These are phyloP conservation scores for Acronicta psi DNA, from an alignment of 2,888 invertebrate species.

Conservation along the genomic window DNA sequence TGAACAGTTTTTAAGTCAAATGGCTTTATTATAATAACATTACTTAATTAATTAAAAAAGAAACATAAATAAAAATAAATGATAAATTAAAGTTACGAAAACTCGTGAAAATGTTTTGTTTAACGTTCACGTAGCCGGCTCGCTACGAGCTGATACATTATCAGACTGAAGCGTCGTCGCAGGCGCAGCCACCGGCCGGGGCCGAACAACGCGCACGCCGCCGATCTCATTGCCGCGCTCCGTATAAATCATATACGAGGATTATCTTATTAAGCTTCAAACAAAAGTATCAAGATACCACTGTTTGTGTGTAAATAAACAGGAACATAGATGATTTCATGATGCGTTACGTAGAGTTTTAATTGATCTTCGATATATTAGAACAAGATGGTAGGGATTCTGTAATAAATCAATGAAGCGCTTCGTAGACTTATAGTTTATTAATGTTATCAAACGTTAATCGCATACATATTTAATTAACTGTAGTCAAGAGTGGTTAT, in stretches of 20 bases:
- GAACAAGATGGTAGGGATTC: conserved; percentile 19
- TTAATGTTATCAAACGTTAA: conserved; percentile 34
- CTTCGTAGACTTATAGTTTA: conserved; percentile 23
- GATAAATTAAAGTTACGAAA: conserved; percentile 43
- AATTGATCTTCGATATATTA: conserved; percentile 33
- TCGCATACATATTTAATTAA: conserved; percentile 11
- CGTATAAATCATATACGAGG: conserved; percentile 61
- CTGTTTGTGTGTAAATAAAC: conserved; percentile 50
- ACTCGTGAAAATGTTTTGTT: conserved; percentile 57
- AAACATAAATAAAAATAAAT: conserved; percentile 17
- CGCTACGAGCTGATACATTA: conserved; percentile 75
- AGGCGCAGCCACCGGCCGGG: conserved; percentile 50
- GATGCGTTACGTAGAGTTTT: conserved; percentile 20
- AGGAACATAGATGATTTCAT: conserved; percentile 25
- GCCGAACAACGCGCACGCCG: conserved; percentile 59
- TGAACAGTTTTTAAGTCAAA: conserved; percentile 23
- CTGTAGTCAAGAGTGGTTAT: not conserved
- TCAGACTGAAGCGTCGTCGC: conserved; percentile 71
- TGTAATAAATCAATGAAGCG: conserved; percentile 30
- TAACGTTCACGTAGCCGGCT: conserved; percentile 73
- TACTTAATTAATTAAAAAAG: conserved; percentile 4
- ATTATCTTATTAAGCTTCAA: conserved; percentile 52
- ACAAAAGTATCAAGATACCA: conserved; percentile 36
- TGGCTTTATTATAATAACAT: conserved; percentile 6
- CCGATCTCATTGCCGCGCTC: conserved; percentile 79